A percentile compares a stretch with the other conserved stretches of the same genome.
These are phyloP conservation scores for Poecilia gillii DNA, from an alignment of 2,797 vertebrate species.

Conservation along the genomic window DNA sequence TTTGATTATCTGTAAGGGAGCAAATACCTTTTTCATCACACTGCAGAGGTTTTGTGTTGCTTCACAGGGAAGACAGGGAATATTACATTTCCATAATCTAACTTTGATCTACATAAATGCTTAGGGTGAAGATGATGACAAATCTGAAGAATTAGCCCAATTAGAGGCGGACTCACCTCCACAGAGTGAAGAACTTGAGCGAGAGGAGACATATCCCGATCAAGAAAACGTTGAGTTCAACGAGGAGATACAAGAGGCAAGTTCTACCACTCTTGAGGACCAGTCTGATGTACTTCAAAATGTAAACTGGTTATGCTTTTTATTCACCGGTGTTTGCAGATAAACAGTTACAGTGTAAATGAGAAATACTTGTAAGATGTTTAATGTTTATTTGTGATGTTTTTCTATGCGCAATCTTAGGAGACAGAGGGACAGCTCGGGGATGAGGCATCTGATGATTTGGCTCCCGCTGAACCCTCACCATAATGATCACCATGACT, in stretches of 20 bases:
- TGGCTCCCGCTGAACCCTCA: constrained; percentile 15
- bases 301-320: not conserved
- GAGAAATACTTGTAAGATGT: not conserved
- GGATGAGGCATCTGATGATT: constrained; percentile 14
- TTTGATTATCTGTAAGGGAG: not conserved
- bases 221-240: constrained; percentile 18
- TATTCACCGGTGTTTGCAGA: not conserved
- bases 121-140: not conserved
- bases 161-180: not conserved
- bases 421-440: not conserved
- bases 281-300: not conserved
- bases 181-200: constrained; percentile 19
- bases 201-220: constrained; percentile 24
- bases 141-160: constrained; percentile 15
- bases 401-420: not conserved
- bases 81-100: not conserved
- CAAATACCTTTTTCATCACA: not conserved
- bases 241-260: constrained; percentile 27
- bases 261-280: constrained; percentile 20
- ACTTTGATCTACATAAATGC: not conserved
- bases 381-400: not conserved
- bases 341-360: not conserved
- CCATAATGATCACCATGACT: not conserved
- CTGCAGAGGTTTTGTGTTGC: not conserved
- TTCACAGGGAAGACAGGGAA: not conserved